Evolutionary conservation across 1,140 invertebrate genomes (phyloP).

Genomic region (Leptopilina clavipes): DNA sequence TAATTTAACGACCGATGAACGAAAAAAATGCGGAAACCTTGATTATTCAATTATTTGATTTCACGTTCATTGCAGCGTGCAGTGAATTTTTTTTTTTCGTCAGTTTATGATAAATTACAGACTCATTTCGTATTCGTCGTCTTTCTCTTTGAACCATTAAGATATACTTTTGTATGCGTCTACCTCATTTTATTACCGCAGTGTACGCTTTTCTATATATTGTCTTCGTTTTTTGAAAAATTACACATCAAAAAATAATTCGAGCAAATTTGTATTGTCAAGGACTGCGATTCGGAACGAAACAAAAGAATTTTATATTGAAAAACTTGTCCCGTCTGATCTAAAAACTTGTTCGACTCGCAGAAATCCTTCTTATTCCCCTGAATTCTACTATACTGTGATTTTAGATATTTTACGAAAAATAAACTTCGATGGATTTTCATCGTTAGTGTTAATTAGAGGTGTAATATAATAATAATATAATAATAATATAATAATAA

Average conservation of each 20-base stretch:
- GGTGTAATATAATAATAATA: too few relatives aligned
- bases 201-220: background rate
- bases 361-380: background rate
- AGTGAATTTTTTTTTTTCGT: background rate
- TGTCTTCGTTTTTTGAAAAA: background rate
- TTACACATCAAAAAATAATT: constrained; percentile 17
- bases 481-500: too few relatives aligned
- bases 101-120: constrained; percentile 15
- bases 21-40: background rate
- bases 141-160: background rate
- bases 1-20: background rate
- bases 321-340: background rate
- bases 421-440: too few relatives aligned
- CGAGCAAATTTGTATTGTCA: background rate
- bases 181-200: background rate
- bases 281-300: background rate
- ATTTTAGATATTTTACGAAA: too few relatives aligned
- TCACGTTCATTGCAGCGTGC: constrained; percentile 7
- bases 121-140: background rate
- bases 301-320: constrained; percentile 13
- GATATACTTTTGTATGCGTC: background rate
- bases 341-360: background rate
- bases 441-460: too few relatives aligned
- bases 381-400: too few relatives aligned
- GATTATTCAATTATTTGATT: constrained; percentile 27